Evolutionary conservation across 2,113 vertebrate species (phyloP), one percentile per base, ranked within the genome.

Genomic region (Dendrocopos noguchii): DNA sequence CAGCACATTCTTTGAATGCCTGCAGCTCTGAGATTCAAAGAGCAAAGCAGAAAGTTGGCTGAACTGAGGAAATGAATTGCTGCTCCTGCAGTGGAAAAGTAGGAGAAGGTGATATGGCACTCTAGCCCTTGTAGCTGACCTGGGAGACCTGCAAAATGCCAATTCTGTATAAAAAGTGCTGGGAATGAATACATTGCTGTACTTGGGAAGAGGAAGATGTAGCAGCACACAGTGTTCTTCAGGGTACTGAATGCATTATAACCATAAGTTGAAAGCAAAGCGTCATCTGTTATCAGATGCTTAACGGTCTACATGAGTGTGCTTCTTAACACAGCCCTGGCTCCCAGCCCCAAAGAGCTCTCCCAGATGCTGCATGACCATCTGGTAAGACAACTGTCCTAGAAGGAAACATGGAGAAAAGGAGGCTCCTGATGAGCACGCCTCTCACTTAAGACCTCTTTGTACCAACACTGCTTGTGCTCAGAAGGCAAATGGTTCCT

Each of bases 1-100:
- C 44, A 86, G 44, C 28, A 52, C 85, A 29, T 95, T 96, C 85
- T 91, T 91, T 59, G 71, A 79, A 72, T 94, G 70, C 73, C 57
- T 86, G 17, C 59, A 67, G 67, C 55, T 91, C 66, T n/a, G 61
- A 83, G 34, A 36, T 19, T 39, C 39, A 50, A 73, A 66, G 61
- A 76, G n/a, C 33, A 74, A 80, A 53, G 42, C 71, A 80, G 9
- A 89, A 27, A 34, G 20, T 63, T 93, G 29, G 14, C 36, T 60
- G 34, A 57, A 63, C 33, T 80, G 34, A 89, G 61, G 90, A 92
- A 85, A 83, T 33, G 5, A 71, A 74, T 71, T 2, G 5, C 57
- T 85, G 22, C 9, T 91, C 20, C 59, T 93, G 76, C 7, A 7
- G 28, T 81, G 28, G 76, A 60, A 80, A 63, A 86, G 77, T 9